Percentiles rank a stretch among this genome's conserved stretches.
Evolutionary conservation across 2,797 vertebrate genomes (phyloP).

Genomic region (Synaphobranchus kaupii): DNA sequence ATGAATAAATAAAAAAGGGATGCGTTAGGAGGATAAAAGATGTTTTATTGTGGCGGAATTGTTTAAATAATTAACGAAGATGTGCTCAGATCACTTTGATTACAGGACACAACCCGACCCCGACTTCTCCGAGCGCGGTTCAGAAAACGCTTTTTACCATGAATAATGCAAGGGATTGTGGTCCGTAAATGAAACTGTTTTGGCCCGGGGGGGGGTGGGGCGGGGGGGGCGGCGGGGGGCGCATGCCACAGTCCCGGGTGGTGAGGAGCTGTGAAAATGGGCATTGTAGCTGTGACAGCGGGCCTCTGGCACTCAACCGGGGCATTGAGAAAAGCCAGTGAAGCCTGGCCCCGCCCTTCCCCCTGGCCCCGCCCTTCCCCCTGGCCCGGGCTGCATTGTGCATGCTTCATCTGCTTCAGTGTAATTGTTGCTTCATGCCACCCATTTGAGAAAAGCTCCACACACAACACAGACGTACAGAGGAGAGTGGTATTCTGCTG

Average conservation of each 20-base stretch:
- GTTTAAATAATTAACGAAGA: slow-evolving; percentile 33
- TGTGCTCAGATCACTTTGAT: slow-evolving; percentile 29
- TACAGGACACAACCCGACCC: background rate
- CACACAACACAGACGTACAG: slow-evolving; percentile 29
- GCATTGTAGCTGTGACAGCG: slow-evolving; percentile 42
- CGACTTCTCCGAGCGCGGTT: background rate
- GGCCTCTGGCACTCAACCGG: slow-evolving; percentile 42
- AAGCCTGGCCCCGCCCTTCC: slow-evolving; percentile 48
- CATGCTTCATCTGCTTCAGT: slow-evolving; percentile 61
- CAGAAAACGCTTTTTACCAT: background rate
- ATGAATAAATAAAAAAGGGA: slow-evolving; percentile 71
- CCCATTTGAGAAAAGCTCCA: slow-evolving; percentile 45
- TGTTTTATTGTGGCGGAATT: slow-evolving; percentile 59
- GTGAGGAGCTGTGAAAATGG: slow-evolving; percentile 42
- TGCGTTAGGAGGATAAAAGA: slow-evolving; percentile 64
- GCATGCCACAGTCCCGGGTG: slow-evolving; percentile 21
- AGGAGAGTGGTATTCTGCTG: slow-evolving; percentile 32
- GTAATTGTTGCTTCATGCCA: slow-evolving; percentile 43
- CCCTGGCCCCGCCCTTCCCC: slow-evolving; percentile 51
- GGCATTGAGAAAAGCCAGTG: slow-evolving; percentile 47
- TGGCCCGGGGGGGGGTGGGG: background rate
- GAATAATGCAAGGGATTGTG: background rate
- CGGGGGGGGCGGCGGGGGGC: background rate
- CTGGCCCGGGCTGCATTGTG: slow-evolving; percentile 40
- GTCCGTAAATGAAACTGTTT: background rate